Base-by-base conservation (phyloP, 1,140 invertebrate genomes). In the Caenorhabditis inopinata region DNA sequence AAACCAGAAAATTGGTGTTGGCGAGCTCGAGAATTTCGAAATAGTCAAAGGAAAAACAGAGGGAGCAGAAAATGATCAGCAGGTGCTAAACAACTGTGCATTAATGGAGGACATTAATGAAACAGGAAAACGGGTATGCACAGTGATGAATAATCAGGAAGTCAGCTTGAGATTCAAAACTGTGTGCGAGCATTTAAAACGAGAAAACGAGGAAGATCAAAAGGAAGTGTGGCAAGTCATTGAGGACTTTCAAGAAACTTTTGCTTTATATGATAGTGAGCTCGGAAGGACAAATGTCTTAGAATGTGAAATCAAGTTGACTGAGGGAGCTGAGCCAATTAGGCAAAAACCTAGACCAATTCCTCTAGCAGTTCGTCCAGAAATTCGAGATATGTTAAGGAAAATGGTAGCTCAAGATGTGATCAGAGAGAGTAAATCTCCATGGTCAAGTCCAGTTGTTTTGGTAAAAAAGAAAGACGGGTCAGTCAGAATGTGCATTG, bases 381-480 rank as follows among this genome's bases (percentile, higher is more conserved):
- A 76, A 38, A 18, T 76, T 0, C n/a, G 48, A 18, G 21, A 76
- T 25, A 49, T 76, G 23, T 3, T 76, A 1, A 12, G 38, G 23
- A 51, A 58, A 16, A 48, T 83, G 32, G 4, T 76, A 16, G 38
- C 4, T 16, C 45, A 74, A 32, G 76, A 53, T 0, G 74, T 80
- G 1, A 74, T 84, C 14, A 38, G 29, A 32, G 38, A 62, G 35
- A 80, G 76, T 12, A 68, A 78, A 1, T 78, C 73, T 2, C 86
- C 89, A 3, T 92, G 91, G 89, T 83, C 87, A 5, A 87, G 88
- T 0, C 91, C 90, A 0, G 82, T 91, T 0, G 89, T 92, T 0
- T 75, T 91, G 6, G 89, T 91, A 0, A 85, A 87, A 79, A 92
- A 92, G 79, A 90, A 90, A 47, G 85, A 91, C 86, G 88, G 90